Evolutionary conservation across 2,113 vertebrate genomes (phyloP), one percentile per base, ranked within the genome.

Genomic region (Hylia prasina): DNA sequence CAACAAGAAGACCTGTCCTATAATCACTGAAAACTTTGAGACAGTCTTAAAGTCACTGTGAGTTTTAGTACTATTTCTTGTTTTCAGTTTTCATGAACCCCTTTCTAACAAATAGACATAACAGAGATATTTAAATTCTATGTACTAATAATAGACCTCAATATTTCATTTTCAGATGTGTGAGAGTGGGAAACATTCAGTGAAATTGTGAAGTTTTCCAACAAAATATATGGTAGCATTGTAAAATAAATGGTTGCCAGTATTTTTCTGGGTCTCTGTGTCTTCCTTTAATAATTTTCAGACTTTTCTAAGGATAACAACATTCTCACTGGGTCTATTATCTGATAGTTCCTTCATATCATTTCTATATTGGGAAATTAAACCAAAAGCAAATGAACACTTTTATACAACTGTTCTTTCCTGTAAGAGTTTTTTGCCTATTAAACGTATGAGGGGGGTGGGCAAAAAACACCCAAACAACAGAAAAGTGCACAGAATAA

Each of bases 401-500:
- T 77, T 64, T 65, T 63, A 40, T 13, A 35, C 13, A 88, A 31
- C 3, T 61, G 8, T 66, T 64, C 8, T 70, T 87, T 35, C 11
- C 5, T 31, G 7, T 72, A 83, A 33, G 11, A 80, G 3, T 17
- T 10, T 17, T 72, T 60, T 76, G 56, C 17, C 31, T 53, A 28
- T 25, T 87, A 56, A 51, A 42, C 47, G 4, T 31, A 25, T 50
- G 8, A 14, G 10, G 13, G 5, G 5, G 3, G 4, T n/a, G n/a
- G n/a, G n/a, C n/a, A 2, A 2, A 18, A 11, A 15, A 35, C 25
- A 0, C 0, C 10, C 4, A 1, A 39, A 28, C 23, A 48, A 9
- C 11, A 75, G 33, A 75, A 93, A 61, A 83, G 5, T 50, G 12
- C 56, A 87, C n/a, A 69, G 48, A 83, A 68, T 82, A 51, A n/a